Evolutionary conservation across 2,888 invertebrate genomes (phyloP), one percentile per base, ranked within the genome.

Genomic region (Brenthis hecate): DNA sequence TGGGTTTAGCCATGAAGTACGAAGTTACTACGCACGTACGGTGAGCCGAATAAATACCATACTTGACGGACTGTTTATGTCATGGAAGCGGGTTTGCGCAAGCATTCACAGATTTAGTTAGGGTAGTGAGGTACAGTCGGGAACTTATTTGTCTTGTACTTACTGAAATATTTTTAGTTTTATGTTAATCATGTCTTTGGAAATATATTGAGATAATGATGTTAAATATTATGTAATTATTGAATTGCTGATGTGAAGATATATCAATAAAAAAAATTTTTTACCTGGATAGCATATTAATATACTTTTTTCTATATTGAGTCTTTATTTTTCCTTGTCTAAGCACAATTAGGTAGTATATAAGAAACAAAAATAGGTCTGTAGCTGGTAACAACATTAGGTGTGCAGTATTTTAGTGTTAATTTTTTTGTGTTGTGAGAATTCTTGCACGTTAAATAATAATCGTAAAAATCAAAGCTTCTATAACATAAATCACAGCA

Each of bases 1-100:
- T 86, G 88, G 86, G 85, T 72, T 70, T 78, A 77, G 69, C 67
- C 79, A 88, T 88, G 73, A 90, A 90, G 88, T 85, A 85, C 77
- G 67, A 74, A 71, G 80, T 83, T 84, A 75, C 77, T 74, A 71
- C 73, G 66, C 71, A 70, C 75, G 77, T 74, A 76, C 70, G 65
- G 70, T 70, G 75, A 75, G 72, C 69, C 67, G 74, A 85, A 86
- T 88, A 86, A 90, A 88, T 84, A 77, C 77, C 74, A 79, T 90
- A 86, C 87, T 89, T 89, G 81, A 88, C 85, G 82, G 84, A 85
- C 83, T 89, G 88, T 90, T 91, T 89, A 86, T 89, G 89, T 89
- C 91, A 91, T 91, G 91, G 89, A 92, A 92, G 92, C 92, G 92
- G 91, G 92, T 92, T 92, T 92, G 92, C 83, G 92, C 91, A 92